Base-by-base conservation (phyloP, 2,888 invertebrate species). In the Eilema sororculum region DNA sequence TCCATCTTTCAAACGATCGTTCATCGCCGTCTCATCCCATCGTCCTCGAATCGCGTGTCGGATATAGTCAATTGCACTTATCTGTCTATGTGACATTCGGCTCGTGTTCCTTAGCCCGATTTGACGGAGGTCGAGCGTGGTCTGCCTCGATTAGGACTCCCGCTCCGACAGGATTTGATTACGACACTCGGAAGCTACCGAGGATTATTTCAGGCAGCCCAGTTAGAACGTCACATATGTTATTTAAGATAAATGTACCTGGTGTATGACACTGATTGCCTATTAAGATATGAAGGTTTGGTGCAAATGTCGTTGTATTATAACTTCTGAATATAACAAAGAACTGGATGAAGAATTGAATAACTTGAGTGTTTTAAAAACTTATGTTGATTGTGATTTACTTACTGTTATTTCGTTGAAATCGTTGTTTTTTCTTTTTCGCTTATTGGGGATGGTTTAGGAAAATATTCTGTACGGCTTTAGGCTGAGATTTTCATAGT, bases 111-210 rank as follows among this genome's bases (percentile, higher is more conserved):
- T 90, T 87, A 85, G 87, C 83, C 82, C 87, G 86, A 89, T 90
- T 88, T 93, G 93, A 94, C 88, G 89, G 88, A 91, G 94, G 94
- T 93, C 89, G 88, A 87, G 93, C 88, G 89, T 93, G 93, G 88
- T 81, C 81, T 77, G 86, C 84, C 87, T 89, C 90, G 93, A 93
- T 93, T 93, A 92, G 87, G 84, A 82, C 84, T 81, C 87, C 83
- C 84, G 79, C 84, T 84, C 87, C 87, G 83, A 81, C 86, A 89
- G 89, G 89, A 92, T 93, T 92, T 90, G 89, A 91, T 90, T 89
- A 90, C 86, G 85, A 83, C 87, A 84, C 84, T 86, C 84, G 80
- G 84, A 86, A 85, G 81, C 86, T 82, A 82, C 83, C 79, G 79
- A 80, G 87, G 86, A 89, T 89, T 89, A 82, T 79, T 72, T 77